Conservation (phyloP, 2,797 vertebrate species). For the Aselliscus stoliczkanus region DNA sequence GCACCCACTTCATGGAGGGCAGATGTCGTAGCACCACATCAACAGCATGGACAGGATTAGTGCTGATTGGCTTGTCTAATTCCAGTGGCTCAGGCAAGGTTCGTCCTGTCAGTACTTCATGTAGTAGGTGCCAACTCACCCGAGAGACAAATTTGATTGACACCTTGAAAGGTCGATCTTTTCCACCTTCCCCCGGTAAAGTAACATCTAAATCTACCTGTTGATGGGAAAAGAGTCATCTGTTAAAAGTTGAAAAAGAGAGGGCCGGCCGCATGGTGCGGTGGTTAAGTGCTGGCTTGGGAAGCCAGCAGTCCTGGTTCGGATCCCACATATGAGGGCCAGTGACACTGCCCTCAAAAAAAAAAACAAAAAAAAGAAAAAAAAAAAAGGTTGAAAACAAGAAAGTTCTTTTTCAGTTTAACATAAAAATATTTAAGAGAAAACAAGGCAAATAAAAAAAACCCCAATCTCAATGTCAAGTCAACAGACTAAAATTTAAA, state of each 20-base stretch:
- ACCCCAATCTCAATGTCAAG: background rate
- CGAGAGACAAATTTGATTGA: slow-evolving; percentile 98
- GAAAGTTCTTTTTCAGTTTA: slow-evolving; percentile 30
- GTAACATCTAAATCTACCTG: slow-evolving; percentile 99
- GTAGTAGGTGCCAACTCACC: slow-evolving; percentile 99
- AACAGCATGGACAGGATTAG: slow-evolving; percentile 99
- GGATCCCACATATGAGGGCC: too few species aligned
- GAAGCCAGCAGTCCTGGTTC: too few species aligned
- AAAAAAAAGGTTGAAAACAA: too few species aligned
- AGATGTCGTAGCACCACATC: slow-evolving; percentile 98
- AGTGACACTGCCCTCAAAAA: too few species aligned
- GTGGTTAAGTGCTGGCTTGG: too few species aligned
- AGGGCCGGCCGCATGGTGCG: too few species aligned
- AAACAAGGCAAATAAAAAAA: slow-evolving; percentile 14
- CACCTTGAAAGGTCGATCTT: slow-evolving; percentile 98
- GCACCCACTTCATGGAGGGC: slow-evolving; percentile 97
- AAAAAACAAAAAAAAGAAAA: too few species aligned
- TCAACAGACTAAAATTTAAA: slow-evolving; percentile 15
- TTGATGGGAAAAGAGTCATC: background rate
- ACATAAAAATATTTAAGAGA: slow-evolving; percentile 28
- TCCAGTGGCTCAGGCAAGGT: slow-evolving; percentile 97
- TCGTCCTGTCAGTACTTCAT: slow-evolving; percentile 97
- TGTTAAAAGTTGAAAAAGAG: slow-evolving; percentile 23
- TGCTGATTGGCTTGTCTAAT: slow-evolving; percentile 99
- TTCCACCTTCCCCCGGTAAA: slow-evolving; percentile 98